Evolutionary conservation across 2,113 vertebrate species (phyloP).

Genomic region (Cichladusa arquata): DNA sequence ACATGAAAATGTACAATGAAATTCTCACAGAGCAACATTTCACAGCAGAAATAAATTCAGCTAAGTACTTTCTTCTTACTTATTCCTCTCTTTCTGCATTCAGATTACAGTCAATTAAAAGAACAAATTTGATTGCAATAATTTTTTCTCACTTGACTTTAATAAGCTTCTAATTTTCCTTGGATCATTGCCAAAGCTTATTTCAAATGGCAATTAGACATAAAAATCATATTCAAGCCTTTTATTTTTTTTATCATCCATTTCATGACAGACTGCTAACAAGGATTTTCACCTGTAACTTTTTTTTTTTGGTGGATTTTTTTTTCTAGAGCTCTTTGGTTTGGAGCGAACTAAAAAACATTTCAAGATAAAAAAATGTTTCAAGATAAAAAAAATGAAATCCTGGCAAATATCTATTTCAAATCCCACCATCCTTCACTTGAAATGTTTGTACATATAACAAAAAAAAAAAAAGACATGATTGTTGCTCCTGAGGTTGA

Average conservation of each 20-base stretch:
- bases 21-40: neutral
- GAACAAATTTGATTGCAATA: constrained; percentile 47
- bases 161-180: constrained; percentile 58
- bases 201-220: constrained; percentile 41
- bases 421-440: neutral
- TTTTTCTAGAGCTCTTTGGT: neutral
- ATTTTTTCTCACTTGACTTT: constrained; percentile 54
- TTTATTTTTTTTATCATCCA: neutral
- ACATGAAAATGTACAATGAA: neutral
- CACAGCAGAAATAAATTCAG: neutral
- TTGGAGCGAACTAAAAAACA: neutral
- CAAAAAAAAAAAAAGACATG: neutral
- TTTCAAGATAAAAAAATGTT: neutral
- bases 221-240: constrained; percentile 11
- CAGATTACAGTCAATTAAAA: constrained; percentile 49
- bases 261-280: constrained; percentile 16
- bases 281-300: constrained; percentile 16
- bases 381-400: neutral
- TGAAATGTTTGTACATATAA: neutral
- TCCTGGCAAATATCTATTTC: neutral
- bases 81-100: constrained; percentile 21
- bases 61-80: neutral
- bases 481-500: neutral
- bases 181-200: constrained; percentile 10
- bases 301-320: neutral